Base-by-base conservation (phyloP, 2,797 vertebrate species). In the Liparis tanakae region DNA sequence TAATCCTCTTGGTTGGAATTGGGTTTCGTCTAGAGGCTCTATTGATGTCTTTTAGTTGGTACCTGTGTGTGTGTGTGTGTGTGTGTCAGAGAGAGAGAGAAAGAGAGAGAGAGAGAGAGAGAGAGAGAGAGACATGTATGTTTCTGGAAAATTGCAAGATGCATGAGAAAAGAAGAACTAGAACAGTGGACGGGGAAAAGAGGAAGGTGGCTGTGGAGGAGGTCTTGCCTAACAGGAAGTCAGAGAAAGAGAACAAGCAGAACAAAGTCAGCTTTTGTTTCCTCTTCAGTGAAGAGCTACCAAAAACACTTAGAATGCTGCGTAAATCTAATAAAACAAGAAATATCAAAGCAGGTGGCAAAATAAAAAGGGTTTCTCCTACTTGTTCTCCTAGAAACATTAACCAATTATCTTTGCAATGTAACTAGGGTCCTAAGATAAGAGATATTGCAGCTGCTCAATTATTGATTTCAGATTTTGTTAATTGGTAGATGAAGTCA, bases 1-100 rank as follows among this genome's bases (percentile, higher is more conserved):
- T 39, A 25, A 79, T 85, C 83, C 80, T 82, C 81, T 58, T 61
- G 55, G 80, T 25, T 58, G 77, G 81, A 83, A 86, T 84, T 77
- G 76, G 78, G 86, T 90, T 90, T 88, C 76, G 33, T 90, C 89
- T 88, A 79, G 77, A 87, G 72, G 68, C 72, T 79, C 62, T 84
- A 91, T 89, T n/a, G 78, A 91, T 87, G 74, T 37, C 46, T 76
- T 78, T 67, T 17, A 68, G 84, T 74, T 74, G 80, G 77, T 46
- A 76, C 20, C n/a, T 63, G n/a, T 7, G 22, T 67, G 44, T 15
- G n/a, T n/a, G n/a, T 63, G n/a, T 7, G 22, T 67, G 44, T 30
- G 25, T 30, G 25, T 30, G 25, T 30, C 25, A 30, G 25, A 30
- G 25, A 30, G 25, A 30, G 25, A 30, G 25, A 30, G 25, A 30